phyloP scores from a whole-genome alignment of 2,113 vertebrate species.

The Erythrocercus mccallii region DNA sequence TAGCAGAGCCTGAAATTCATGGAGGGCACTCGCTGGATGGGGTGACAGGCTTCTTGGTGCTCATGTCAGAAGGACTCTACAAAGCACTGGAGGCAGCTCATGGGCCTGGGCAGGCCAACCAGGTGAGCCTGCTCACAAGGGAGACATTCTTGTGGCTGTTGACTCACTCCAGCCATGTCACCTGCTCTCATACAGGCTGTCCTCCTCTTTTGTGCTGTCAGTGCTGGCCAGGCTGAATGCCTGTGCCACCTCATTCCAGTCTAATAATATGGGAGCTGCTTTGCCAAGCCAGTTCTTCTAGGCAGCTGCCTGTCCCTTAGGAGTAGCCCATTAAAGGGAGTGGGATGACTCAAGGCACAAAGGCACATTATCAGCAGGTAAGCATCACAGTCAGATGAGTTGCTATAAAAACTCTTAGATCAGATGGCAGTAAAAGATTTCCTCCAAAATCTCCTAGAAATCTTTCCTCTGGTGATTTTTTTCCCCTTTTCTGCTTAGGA shows the following conservation, averaged over 20 bases:
- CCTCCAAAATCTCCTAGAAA: not conserved
- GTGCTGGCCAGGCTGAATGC: not conserved
- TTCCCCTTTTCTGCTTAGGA: conserved; percentile 70
- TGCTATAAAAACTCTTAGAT: not conserved
- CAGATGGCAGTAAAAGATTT: not conserved
- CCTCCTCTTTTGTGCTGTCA: not conserved
- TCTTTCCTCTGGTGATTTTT: not conserved
- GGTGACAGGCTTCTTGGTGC: conserved; percentile 90
- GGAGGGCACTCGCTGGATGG: conserved; percentile 86
- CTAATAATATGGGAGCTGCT: not conserved
- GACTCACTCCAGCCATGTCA: not conserved
- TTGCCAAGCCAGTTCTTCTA: not conserved
- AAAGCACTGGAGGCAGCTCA: conserved; percentile 94
- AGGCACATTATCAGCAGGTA: not conserved
- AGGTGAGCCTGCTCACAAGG: conserved; percentile 73
- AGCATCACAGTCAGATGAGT: not conserved
- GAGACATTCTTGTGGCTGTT: not conserved
- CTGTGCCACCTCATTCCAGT: not conserved
- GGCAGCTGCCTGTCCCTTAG: not conserved
- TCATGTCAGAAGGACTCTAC: conserved; percentile 96
- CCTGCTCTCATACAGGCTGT: not conserved
- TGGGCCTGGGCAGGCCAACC: conserved; percentile 94
- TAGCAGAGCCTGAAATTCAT: conserved; percentile 92
- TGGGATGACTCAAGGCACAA: not conserved
- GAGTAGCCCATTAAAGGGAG: not conserved